Evolutionary conservation across 2,113 vertebrate species (phyloP).

Genomic region (Pachypanchax playfairii): DNA sequence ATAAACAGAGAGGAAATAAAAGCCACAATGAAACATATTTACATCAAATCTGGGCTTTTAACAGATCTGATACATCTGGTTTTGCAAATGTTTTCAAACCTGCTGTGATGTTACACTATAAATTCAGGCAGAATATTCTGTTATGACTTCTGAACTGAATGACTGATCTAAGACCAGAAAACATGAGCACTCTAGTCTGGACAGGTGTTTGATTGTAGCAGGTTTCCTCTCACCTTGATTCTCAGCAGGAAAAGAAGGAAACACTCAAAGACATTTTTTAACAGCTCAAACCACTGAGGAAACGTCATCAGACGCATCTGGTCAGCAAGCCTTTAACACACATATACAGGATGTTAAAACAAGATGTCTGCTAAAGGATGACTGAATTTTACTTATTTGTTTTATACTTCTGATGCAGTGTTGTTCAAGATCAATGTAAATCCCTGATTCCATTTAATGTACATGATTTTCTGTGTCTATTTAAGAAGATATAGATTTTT

Average conservation of each 20-base stretch:
- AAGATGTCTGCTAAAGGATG: neutral
- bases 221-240: conserved; percentile 85
- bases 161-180: neutral
- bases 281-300: conserved; percentile 92
- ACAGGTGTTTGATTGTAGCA: neutral
- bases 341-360: neutral
- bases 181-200: neutral
- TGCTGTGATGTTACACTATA: neutral
- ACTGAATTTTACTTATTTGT: too few species aligned
- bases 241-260: conserved; percentile 92
- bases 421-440: too few species aligned
- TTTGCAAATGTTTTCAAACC: too few species aligned
- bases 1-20: neutral
- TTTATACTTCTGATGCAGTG: neutral
- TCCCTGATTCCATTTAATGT: too few species aligned
- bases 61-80: too few species aligned
- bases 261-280: conserved; percentile 88
- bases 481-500: too few species aligned
- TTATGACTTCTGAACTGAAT: neutral
- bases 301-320: conserved; percentile 97
- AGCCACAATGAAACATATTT: neutral
- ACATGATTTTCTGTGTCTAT: too few species aligned
- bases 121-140: neutral
- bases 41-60: neutral
- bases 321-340: conserved; percentile 85